Evolutionary conservation across 2,888 invertebrate genomes (phyloP), one percentile per base, ranked within the genome.

Genomic region (Galerucella nymphaeae): DNA sequence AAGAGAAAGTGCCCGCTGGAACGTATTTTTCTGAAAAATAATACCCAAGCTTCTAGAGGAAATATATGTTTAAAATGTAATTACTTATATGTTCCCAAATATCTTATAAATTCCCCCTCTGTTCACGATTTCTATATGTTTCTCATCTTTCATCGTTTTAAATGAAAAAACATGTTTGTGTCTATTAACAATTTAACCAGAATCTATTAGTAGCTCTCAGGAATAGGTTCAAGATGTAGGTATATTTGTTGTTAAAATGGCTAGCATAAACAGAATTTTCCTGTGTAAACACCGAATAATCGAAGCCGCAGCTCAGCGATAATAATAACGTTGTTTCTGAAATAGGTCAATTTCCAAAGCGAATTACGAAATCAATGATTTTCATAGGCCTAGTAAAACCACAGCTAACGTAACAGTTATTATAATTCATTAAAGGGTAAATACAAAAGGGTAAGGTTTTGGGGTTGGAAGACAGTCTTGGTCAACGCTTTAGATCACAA

Each of bases 291-390:
- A 71, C 1, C 57, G 57, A 53, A 16, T 13, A 45, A 48, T 18
- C 41, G 61, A 61, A 61, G n/a, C 30, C 61, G 30, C 64, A 45
- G 64, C 67, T 69, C 41, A 66, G 57, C 50, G 53, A 66, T 73
- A 63, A 74, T 74, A 71, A 64, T 65, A 67, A 71, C 48, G 53
- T 70, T 71, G 65, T 71, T 62, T 71, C 64, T 65, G 62, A 73
- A 73, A 67, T 62, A 64, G 57, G 70, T 58, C 63, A 50, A 66
- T 68, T 65, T 74, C 68, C 57, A 58, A 64, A 66, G 68, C 65
- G 61, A 68, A 71, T 71, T 68, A 71, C 61, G 68, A 61, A 71
- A 71, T 74, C 74, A 71, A 62, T 63, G 70, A 62, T 63, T 66
- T 65, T 61, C 65, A 72, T 72, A 61, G 69, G 65, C 65, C 50